Base-by-base conservation (phyloP, 2,888 invertebrate genomes). In the Endomychus coccineus region DNA sequence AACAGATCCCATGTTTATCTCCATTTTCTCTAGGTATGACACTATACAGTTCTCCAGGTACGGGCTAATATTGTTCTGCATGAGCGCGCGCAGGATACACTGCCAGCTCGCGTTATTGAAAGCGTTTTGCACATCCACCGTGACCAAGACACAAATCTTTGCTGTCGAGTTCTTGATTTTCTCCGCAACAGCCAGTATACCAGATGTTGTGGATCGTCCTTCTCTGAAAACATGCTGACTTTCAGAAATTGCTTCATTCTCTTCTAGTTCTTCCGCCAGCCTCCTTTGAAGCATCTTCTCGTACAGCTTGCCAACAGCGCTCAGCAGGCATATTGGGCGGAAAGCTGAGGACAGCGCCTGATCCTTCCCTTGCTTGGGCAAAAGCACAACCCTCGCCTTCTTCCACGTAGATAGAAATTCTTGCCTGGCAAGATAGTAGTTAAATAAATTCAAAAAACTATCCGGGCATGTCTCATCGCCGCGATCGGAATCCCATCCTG, bases 141-240 rank as follows among this genome's bases (percentile, higher is more conserved):
- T 33, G 7, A 38, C 16, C 7, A 38, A 3, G 2, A 30, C 24
- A 2, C 16, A 19, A 16, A 25, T 16, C 2, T 9, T 9, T n/a
- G n/a, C 14, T 12, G 2, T 22, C n/a, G 19, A 19, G 16, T 30
- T 3, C 11, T 10, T 34, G 12, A 17, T 30, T 31, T 14, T 23
- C 6, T 16, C 7, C 10, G 16, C 25, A 3, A 45, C 34, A 3
- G 14, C 11, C 12, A 19, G 12, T 27, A 45, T 29, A 7, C 42
- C 42, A 6, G 41, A 36, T 3, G 38, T 27, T 16, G 44, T 46
- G 2, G 34, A 36, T 14, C 34, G 21, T 6, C 34, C 36, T 21
- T 37, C 36, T n/a, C 42, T 36, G 27, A 44, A 44, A 1, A 40
- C 42, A 23, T 42, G 36, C 15, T 44, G 48, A 19, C 33, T 28